These are phyloP conservation scores for Phymastichus coffea DNA, from an alignment of 1,140 invertebrate genomes.

Conservation along the genomic window DNA sequence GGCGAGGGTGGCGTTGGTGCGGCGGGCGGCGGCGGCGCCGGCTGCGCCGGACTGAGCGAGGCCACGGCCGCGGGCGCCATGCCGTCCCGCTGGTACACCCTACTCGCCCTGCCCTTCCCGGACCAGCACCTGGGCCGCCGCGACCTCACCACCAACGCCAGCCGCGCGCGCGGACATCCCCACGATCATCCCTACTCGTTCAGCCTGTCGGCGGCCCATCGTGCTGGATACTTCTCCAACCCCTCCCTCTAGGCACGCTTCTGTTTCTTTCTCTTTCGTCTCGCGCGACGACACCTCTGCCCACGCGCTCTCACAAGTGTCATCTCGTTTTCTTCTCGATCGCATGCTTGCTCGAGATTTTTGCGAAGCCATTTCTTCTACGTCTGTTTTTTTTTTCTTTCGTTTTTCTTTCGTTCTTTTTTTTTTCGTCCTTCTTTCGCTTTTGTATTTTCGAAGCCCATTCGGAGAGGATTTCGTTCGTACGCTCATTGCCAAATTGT, in stretches of 20 bases:
- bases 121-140: conserved; percentile 85
- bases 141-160: conserved; percentile 72
- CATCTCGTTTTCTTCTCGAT: not conserved
- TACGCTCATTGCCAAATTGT: not conserved
- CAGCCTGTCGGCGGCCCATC: conserved; percentile 57
- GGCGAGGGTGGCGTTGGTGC: conserved; percentile 54
- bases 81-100: conserved; percentile 80
- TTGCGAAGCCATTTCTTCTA: not conserved
- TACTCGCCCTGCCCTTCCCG: conserved; percentile 86
- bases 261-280: not conserved
- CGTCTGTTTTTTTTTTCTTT: not conserved
- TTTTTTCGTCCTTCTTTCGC: not conserved
- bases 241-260: conserved; percentile 55
- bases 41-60: no score
- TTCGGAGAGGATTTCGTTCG: no score
- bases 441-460: not conserved
- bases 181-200: conserved; percentile 62
- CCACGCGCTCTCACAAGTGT: not conserved
- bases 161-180: conserved; percentile 55
- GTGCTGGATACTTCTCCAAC: conserved; percentile 84
- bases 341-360: no score
- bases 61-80: conserved; percentile 38
- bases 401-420: not conserved
- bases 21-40: conserved; percentile 51
- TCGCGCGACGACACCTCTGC: not conserved